Evolutionary conservation across 92 coral and sea anemone species (phyloP).

Genomic region (Epizoanthus rinbou): DNA sequence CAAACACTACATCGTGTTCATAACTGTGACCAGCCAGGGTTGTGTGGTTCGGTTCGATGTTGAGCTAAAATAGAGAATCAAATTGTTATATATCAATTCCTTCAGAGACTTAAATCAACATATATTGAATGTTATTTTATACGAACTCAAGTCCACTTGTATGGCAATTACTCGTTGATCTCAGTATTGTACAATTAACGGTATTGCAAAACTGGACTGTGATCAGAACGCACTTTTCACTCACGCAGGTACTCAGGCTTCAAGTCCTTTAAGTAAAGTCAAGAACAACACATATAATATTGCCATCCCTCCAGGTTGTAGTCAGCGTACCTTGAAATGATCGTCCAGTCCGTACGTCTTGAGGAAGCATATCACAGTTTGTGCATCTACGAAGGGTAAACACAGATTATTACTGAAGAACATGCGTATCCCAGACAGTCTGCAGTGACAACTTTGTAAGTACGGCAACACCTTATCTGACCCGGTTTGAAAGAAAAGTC

Average conservation of each 20-base stretch:
- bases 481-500: too few species aligned
- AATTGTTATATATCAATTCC: background rate
- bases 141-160: too few species aligned
- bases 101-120: too few species aligned
- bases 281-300: too few species aligned
- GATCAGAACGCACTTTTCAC: background rate
- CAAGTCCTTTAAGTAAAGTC: too few species aligned
- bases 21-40: slow-evolving; percentile 88
- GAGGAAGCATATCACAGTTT: slow-evolving; percentile 85
- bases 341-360: slow-evolving; percentile 80
- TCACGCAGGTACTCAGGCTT: background rate
- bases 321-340: slow-evolving; percentile 65
- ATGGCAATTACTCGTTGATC: too few species aligned
- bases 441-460: too few species aligned
- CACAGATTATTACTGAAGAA: background rate
- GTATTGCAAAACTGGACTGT: background rate
- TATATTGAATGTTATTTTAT: too few species aligned
- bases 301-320: too few species aligned
- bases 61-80: slow-evolving; percentile 51
- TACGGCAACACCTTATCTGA: too few species aligned
- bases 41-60: slow-evolving; percentile 93
- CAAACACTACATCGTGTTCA: slow-evolving; percentile 87
- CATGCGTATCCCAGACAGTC: background rate
- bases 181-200: background rate
- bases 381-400: slow-evolving; percentile 64